Conservation (phyloP, 1,140 invertebrate genomes). For the Atta colombica region DNA sequence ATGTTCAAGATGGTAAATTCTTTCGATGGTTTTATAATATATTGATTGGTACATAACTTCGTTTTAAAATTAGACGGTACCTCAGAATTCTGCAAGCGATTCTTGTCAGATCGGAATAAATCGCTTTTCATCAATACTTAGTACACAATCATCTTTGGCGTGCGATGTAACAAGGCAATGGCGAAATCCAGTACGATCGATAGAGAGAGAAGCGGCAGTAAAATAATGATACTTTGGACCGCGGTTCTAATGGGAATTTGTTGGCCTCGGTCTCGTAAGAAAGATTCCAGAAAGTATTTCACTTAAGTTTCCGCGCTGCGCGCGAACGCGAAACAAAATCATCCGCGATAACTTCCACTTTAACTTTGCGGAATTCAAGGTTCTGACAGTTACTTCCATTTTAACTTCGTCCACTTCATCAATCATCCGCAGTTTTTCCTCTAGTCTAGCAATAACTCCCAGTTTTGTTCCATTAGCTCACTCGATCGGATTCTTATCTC, state of each 20-base stretch:
- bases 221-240: conserved; percentile 57
- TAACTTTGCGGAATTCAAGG: conserved; percentile 63
- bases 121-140: background rate
- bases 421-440: conserved; percentile 73
- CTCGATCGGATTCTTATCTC: conserved; percentile 66
- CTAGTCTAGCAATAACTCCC: conserved; percentile 70
- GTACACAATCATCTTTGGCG: background rate
- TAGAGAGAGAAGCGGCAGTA: conserved; percentile 37
- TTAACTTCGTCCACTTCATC: conserved; percentile 67
- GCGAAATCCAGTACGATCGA: conserved; percentile 27
- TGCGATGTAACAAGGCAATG: conserved; percentile 13
- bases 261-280: conserved; percentile 54
- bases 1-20: background rate
- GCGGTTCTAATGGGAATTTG: conserved; percentile 60
- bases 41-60: background rate
- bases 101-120: conserved; percentile 1
- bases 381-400: conserved; percentile 65
- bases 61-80: background rate
- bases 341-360: conserved; percentile 62
- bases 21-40: background rate
- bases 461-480: conserved; percentile 73
- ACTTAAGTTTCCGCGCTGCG: conserved; percentile 51
- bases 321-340: conserved; percentile 62
- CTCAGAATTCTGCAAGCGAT: background rate
- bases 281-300: conserved; percentile 62